Percentiles rank a stretch among this genome's conserved stretches.
phyloP scores from a whole-genome alignment of 2,888 invertebrate species.

The Rotaria socialis region DNA sequence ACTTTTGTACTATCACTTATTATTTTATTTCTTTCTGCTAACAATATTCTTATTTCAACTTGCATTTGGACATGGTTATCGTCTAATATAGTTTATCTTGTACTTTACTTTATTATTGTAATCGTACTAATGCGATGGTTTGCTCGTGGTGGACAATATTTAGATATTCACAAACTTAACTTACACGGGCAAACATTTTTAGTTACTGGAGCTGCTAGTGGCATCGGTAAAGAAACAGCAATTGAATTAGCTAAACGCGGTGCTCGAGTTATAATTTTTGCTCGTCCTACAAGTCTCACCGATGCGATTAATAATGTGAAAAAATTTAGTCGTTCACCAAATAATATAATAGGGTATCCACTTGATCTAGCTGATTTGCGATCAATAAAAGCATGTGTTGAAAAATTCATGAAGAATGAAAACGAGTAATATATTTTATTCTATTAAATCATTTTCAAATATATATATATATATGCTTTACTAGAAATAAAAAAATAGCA shows the following conservation, averaged over 20 bases:
- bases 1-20: no score
- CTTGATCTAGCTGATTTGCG: neutral
- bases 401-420: neutral
- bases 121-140: neutral
- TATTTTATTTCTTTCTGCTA: no score
- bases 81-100: no score
- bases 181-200: slow-evolving; percentile 65
- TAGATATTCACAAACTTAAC: slow-evolving; percentile 56
- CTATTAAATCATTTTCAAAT: no score
- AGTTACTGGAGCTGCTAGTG: slow-evolving; percentile 79
- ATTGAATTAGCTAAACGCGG: slow-evolving; percentile 53
- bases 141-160: slow-evolving; percentile 6
- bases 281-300: neutral
- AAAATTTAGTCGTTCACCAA: neutral
- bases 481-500: slow-evolving; percentile 48
- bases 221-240: slow-evolving; percentile 76
- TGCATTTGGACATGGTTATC: no score
- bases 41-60: no score
- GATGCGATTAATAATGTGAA: neutral
- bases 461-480: neutral
- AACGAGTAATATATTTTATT: neutral
- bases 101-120: neutral
- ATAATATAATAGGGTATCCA: neutral
- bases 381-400: neutral
- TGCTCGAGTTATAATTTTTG: slow-evolving; percentile 16